A percentile compares a stretch with the other conserved stretches of the same genome.
These are phyloP conservation scores for Hemibates koningsi DNA, from an alignment of 2,113 vertebrate genomes.

Conservation along the genomic window DNA sequence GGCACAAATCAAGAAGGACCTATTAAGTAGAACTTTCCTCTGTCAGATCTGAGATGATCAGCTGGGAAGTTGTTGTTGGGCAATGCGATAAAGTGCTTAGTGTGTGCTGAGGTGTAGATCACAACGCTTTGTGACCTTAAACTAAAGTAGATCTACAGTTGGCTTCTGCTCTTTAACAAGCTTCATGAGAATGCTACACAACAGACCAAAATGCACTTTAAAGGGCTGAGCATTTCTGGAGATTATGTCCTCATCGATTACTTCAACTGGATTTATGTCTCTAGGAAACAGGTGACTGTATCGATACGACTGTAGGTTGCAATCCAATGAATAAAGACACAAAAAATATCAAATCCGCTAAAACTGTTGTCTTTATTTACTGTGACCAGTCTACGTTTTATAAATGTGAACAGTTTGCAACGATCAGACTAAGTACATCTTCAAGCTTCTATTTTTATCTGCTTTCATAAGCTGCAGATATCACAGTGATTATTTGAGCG, in stretches of 20 bases:
- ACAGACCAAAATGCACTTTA: background rate
- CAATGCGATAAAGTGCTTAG: background rate
- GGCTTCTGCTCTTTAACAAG: background rate
- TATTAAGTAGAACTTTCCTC: background rate
- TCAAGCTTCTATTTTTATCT: background rate
- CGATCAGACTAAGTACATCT: background rate
- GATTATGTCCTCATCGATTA: background rate
- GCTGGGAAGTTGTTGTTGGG: background rate
- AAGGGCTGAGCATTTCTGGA: background rate
- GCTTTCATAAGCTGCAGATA: background rate
- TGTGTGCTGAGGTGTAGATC: background rate
- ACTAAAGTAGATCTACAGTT: background rate
- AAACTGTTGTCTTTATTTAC: background rate
- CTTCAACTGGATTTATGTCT: background rate
- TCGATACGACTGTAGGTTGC: background rate
- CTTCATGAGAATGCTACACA: background rate
- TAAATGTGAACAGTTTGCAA: background rate
- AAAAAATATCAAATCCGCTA: background rate
- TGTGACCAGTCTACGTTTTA: background rate
- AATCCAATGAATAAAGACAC: background rate
- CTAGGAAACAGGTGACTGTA: background rate
- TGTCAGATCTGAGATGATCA: background rate
- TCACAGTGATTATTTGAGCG: background rate
- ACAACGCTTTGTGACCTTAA: background rate
- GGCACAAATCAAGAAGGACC: background rate